Percentiles rank a stretch among this genome's conserved stretches.
phyloP scores from a whole-genome alignment of 2,113 vertebrate genomes.

The Ammospiza nelsoni region DNA sequence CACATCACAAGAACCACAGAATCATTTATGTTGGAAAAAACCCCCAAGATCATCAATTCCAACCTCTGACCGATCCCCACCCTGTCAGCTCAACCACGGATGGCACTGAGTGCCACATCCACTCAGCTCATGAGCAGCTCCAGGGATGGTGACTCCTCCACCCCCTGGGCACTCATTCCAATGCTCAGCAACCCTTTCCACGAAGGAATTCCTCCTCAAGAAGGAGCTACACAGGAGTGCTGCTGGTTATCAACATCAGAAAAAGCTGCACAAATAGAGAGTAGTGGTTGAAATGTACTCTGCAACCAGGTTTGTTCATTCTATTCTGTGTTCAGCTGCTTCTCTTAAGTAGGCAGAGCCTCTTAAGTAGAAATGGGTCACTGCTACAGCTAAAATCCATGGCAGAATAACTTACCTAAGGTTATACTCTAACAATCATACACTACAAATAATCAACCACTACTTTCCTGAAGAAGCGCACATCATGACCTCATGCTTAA shows the following conservation, averaged over 20 bases:
- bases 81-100: not conserved
- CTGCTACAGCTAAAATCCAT: not conserved
- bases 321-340: not conserved
- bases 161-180: not conserved
- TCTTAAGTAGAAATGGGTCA: not conserved
- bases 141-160: not conserved
- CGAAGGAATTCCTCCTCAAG: not conserved
- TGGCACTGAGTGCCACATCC: not conserved
- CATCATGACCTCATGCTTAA: not conserved
- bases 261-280: not conserved
- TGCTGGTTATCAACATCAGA: not conserved
- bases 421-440: not conserved
- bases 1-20: not conserved
- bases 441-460: not conserved
- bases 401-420: not conserved
- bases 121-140: not conserved
- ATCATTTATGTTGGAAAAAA: not conserved
- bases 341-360: not conserved
- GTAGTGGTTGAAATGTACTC: not conserved
- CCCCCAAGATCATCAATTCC: fast-evolving
- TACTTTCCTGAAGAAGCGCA: not conserved
- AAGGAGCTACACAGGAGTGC: not conserved
- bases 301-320: not conserved
- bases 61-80: not conserved
- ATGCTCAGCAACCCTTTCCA: not conserved